Evolutionary conservation across 2,113 vertebrate species (phyloP).

Genomic region (Dasyprocta punctata): DNA sequence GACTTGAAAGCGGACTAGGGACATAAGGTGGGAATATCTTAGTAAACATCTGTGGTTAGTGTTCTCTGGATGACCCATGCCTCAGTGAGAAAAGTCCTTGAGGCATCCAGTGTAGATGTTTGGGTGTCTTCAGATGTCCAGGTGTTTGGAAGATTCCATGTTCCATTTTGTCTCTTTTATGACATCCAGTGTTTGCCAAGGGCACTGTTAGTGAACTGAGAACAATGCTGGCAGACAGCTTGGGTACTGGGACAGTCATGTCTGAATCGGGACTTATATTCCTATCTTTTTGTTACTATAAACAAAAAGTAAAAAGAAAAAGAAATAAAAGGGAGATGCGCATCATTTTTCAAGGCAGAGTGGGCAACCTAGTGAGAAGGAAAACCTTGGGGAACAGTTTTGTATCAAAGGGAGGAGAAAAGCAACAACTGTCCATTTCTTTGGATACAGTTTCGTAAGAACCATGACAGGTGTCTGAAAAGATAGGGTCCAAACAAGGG

Average conservation of each 20-base stretch:
- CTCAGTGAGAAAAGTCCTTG: not conserved
- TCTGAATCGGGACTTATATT: not conserved
- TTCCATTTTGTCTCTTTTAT: not conserved
- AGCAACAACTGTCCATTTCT: not conserved
- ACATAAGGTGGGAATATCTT: not conserved
- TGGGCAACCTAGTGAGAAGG: not conserved
- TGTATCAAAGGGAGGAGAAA: not conserved
- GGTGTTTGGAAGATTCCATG: not conserved
- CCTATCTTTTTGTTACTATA: not conserved
- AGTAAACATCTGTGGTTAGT: not conserved
- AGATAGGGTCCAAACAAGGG: not conserved
- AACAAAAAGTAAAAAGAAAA: not conserved
- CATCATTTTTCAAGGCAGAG: not conserved
- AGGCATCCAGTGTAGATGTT: not conserved
- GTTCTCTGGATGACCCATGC: not conserved
- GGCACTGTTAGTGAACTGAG: not conserved
- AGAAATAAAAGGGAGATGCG: not conserved
- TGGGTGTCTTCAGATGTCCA: not conserved
- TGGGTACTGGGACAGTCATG: not conserved
- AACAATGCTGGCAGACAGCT: not conserved
- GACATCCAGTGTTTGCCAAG: not conserved
- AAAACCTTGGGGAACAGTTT: not conserved
- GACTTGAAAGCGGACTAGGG: not conserved
- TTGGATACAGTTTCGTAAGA: not conserved
- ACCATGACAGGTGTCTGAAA: not conserved